These are phyloP conservation scores for Rhinoptilus africanus DNA, from an alignment of 2,113 vertebrate genomes.

Conservation along the genomic window DNA sequence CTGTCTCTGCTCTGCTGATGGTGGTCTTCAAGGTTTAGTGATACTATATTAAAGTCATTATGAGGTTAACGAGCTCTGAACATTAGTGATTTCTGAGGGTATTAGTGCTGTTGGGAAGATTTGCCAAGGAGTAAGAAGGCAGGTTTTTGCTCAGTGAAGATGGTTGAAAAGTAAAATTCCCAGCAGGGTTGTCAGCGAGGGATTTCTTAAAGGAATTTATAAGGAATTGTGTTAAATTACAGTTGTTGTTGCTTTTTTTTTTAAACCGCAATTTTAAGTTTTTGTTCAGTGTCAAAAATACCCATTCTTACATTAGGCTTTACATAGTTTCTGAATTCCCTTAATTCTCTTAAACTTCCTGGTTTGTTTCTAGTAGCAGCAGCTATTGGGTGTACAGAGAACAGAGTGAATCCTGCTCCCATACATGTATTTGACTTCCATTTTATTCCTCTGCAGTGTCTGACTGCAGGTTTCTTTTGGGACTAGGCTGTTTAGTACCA, in stretches of 20 bases:
- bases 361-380: neutral
- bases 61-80: neutral
- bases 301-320: neutral
- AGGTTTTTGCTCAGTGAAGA: neutral
- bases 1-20: neutral
- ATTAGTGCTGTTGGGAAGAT: neutral
- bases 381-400: neutral
- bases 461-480: neutral
- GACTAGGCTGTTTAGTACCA: neutral
- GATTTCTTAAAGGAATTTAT: neutral
- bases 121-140: neutral
- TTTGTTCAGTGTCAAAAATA: neutral
- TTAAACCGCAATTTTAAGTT: neutral
- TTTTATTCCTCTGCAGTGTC: neutral
- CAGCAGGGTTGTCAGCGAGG: neutral
- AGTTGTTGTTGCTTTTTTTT: rapidly evolving
- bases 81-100: neutral
- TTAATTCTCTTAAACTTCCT: neutral
- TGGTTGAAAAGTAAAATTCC: neutral
- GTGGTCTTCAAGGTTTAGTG: neutral
- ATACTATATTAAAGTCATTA: neutral
- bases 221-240: neutral
- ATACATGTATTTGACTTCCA: neutral
- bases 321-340: neutral
- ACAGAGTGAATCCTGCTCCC: neutral